Evolutionary conservation across 2,113 vertebrate species (phyloP), one percentile per base, ranked within the genome.

Genomic region (Peucedramus taeniatus): DNA sequence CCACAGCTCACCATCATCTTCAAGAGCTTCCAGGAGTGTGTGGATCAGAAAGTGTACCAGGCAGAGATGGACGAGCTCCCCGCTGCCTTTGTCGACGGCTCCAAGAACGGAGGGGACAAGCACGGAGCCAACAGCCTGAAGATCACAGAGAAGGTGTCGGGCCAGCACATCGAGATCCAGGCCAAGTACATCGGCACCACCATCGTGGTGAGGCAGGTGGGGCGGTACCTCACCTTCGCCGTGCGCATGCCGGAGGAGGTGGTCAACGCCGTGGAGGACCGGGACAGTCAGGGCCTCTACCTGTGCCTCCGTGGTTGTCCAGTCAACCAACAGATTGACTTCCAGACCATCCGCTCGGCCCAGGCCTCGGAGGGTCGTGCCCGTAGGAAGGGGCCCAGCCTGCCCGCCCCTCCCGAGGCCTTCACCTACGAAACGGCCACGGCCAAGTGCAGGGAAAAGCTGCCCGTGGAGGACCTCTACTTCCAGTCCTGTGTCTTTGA

Each of bases 401-500:
- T 78, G n/a, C 91, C 60, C 0, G 72, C 80, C 0, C 76, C 96
- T 0, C 90, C 97, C 0, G 97, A 98, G 49, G 96, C 98, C 45
- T 99, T 99, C 90, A 99, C 98, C 1, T 99, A 98, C 0, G 98
- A 99, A 92, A 98, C 98, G 0, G 99, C 99, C 42, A 98, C 95
- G 8, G 98, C 98, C 97, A 99, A 98, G 97, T 99, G 99, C 97
- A 99, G 98, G 96, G 99, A 99, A 94, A 98, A 98, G 86, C 98
- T 99, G 85, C 99, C 99, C 0, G 99, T 99, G 92, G 99, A 99
- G 97, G 99, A 99, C 96, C 97, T 99, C 72, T 99, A 99, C 96
- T 99, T 99, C 92, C 99, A 99, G 91, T 99, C 99, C 63, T 99
- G 99, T 21, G 98, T 99, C 94, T 99, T 99, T 3, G 99, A 99